Percentiles rank a stretch among this genome's conserved stretches.
Evolutionary conservation across 2,888 invertebrate genomes (phyloP).

Genomic region (Nezara viridula): DNA sequence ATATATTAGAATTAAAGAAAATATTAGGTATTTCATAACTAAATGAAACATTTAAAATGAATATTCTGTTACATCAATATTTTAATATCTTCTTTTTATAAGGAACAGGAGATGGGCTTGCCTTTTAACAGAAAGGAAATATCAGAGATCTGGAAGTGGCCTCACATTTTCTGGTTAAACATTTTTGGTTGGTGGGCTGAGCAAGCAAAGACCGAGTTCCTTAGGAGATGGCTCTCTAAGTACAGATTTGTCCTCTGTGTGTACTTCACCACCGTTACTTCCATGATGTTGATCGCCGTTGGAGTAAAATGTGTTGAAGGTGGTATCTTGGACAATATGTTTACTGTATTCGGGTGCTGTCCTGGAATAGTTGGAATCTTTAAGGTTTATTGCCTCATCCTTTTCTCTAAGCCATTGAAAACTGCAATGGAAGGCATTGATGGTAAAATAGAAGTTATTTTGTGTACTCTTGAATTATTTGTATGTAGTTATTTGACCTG

Average conservation of each 20-base stretch:
- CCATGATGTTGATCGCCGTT: constrained; percentile 46
- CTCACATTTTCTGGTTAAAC: constrained; percentile 60
- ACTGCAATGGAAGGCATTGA: constrained; percentile 50
- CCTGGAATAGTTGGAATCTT: constrained; percentile 57
- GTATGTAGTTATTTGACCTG: too few relatives aligned
- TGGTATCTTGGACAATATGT: constrained; percentile 54
- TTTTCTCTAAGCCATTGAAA: background rate
- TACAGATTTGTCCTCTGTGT: background rate
- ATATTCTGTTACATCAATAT: background rate
- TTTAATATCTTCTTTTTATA: background rate
- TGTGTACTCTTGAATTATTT: background rate
- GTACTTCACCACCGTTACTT: background rate
- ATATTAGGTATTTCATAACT: background rate
- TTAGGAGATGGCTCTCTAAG: background rate
- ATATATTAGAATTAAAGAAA: background rate
- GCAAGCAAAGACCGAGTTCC: constrained; percentile 41
- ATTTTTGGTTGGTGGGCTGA: constrained; percentile 63
- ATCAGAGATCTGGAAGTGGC: constrained; percentile 61
- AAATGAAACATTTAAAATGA: background rate
- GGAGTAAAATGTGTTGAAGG: constrained; percentile 38
- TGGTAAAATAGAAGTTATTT: background rate
- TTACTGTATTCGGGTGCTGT: constrained; percentile 40
- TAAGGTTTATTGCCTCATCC: constrained; percentile 30
- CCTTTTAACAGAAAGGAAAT: constrained; percentile 46
- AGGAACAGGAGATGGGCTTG: background rate